Evolutionary conservation across 2,113 vertebrate genomes (phyloP).

Genomic region (Eclectus roratus): DNA sequence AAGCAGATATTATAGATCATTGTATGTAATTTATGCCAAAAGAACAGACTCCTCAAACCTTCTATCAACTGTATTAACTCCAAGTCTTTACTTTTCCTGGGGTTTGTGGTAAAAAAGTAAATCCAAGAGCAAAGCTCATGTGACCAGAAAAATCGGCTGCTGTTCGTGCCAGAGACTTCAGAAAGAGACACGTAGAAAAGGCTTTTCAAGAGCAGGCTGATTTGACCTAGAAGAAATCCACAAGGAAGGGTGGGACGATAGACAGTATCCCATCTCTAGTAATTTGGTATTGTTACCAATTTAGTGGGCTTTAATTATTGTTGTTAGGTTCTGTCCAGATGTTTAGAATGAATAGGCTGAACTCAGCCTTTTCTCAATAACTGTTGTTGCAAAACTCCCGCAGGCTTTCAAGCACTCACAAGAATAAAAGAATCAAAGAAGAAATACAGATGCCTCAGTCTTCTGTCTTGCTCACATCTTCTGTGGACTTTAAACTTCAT

Average conservation of each 20-base stretch:
- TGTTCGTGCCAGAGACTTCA: neutral
- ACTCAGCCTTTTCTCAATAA: conserved; percentile 58
- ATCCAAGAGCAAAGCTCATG: neutral
- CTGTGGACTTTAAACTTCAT: neutral
- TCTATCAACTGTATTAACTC: neutral
- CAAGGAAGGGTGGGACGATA: neutral
- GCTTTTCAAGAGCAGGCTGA: neutral
- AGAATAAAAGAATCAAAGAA: neutral
- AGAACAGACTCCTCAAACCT: neutral
- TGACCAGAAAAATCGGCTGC: neutral
- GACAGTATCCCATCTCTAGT: neutral
- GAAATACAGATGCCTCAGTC: neutral
- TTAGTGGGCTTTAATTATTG: conserved; percentile 52
- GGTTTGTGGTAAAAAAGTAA: conserved; percentile 25
- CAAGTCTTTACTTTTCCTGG: conserved; percentile 14
- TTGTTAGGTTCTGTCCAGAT: conserved; percentile 22
- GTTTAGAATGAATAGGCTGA: conserved; percentile 36
- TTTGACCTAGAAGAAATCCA: conserved; percentile 23
- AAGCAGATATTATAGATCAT: neutral
- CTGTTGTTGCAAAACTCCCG: neutral
- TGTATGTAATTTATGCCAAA: neutral
- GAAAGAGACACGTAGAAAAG: neutral
- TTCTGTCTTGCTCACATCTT: neutral
- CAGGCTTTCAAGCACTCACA: neutral
- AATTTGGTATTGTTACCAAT: conserved; percentile 15